Conservation (phyloP, 30 jellyfish, hydroid and myxozoan species). For the Aurelia sp. region DNA sequence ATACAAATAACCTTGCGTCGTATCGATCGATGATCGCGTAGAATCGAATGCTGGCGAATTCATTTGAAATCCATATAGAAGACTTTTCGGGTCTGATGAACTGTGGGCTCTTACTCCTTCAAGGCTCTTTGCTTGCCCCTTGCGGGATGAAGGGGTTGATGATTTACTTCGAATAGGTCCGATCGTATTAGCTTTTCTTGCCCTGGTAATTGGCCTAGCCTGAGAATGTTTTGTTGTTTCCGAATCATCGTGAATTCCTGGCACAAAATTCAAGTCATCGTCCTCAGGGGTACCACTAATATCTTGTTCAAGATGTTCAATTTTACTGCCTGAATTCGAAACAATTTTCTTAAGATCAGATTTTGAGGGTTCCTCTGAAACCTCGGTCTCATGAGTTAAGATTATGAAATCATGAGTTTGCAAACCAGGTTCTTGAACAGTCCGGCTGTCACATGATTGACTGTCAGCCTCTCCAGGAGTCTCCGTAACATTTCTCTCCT, state of each 20-base stretch:
- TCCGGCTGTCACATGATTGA: too few relatives aligned
- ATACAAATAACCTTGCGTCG: conserved; percentile 66
- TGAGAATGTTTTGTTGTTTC: conserved; percentile 11
- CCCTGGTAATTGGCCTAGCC: conserved; percentile 37
- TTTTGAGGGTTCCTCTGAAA: too few relatives aligned
- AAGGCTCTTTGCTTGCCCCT: conserved; percentile 34
- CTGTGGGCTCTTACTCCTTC: conserved; percentile 18
- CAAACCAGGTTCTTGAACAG: too few relatives aligned
- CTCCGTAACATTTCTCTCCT: too few relatives aligned
- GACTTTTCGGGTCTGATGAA: conserved; percentile 36
- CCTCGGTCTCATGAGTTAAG: too few relatives aligned
- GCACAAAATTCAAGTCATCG: conserved; percentile 59
- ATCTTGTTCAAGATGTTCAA: too few relatives aligned
- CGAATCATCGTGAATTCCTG: conserved; percentile 60
- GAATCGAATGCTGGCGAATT: conserved; percentile 65
- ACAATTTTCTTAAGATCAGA: too few relatives aligned
- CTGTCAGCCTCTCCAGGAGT: too few relatives aligned
- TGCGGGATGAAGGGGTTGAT: conserved; percentile 6
- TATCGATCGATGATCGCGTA: conserved; percentile 73
- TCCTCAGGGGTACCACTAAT: not conserved
- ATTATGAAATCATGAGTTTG: too few relatives aligned
- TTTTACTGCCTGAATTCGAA: too few relatives aligned
- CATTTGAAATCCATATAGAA: conserved; percentile 60
- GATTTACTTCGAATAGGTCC: conserved; percentile 11
- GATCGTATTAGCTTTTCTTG: conserved; percentile 49